phyloP scores from a whole-genome alignment of 2,888 invertebrate species.

The Oxyteleia sp. region DNA sequence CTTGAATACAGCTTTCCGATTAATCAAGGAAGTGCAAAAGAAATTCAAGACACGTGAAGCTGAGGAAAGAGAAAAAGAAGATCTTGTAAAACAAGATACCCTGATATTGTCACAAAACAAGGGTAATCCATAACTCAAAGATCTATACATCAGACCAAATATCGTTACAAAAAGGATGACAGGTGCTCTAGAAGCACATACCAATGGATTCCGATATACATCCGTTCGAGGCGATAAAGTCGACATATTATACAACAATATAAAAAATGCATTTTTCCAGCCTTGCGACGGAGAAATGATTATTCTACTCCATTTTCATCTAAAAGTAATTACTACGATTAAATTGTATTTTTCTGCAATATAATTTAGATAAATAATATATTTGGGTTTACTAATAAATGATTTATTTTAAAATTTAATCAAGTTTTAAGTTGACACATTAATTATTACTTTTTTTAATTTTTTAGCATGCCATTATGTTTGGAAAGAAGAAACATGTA shows the following conservation, averaged over 20 bases:
- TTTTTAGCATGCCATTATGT: conserved; percentile 97
- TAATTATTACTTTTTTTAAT: conserved; percentile 33
- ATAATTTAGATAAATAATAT: not conserved
- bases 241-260: conserved; percentile 99
- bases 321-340: conserved; percentile 93
- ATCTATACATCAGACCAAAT: conserved; percentile 99
- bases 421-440: too few species aligned
- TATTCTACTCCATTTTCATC: conserved; percentile 98
- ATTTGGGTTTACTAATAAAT: too few species aligned
- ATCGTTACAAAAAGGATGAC: conserved; percentile 99
- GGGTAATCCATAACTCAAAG: conserved; percentile 99
- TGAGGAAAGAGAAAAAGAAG: conserved; percentile 99
- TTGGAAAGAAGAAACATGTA: conserved; percentile 99
- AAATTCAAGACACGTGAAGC: conserved; percentile 99
- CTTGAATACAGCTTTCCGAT: conserved; percentile 97
- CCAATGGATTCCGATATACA: conserved; percentile 98
- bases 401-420: conserved; percentile 12
- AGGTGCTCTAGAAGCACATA: conserved; percentile 95
- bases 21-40: conserved; percentile 99
- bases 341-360: not conserved
- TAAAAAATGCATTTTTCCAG: conserved; percentile 99
- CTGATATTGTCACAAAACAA: conserved; percentile 97
- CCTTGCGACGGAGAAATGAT: conserved; percentile 99
- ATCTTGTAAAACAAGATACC: conserved; percentile 99
- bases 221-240: conserved; percentile 99